These are phyloP conservation scores for Saccostrea echinata DNA, from an alignment of 1,140 invertebrate genomes.

Conservation along the genomic window DNA sequence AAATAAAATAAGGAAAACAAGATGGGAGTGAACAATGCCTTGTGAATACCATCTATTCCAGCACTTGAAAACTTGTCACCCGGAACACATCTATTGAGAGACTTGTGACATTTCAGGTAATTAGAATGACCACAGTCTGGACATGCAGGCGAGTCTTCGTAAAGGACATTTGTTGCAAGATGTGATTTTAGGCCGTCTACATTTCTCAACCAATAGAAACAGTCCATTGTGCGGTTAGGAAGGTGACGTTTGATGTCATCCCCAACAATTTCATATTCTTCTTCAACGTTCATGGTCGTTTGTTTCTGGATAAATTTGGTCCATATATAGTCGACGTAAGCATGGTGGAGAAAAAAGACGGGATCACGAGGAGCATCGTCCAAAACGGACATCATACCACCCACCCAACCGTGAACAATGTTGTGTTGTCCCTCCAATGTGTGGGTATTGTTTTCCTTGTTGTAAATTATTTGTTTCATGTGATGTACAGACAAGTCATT, in stretches of 20 bases:
- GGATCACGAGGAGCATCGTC: slow-evolving; percentile 58
- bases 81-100: neutral
- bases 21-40: no score
- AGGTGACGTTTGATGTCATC: slow-evolving; percentile 1
- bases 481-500: neutral
- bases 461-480: slow-evolving; percentile 26
- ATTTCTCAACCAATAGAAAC: no score
- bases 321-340: slow-evolving; percentile 78
- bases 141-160: slow-evolving; percentile 11
- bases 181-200: no score
- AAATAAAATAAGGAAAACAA: no score
- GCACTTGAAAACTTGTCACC: neutral
- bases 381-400: slow-evolving; percentile 59
- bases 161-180: neutral
- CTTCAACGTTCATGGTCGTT: slow-evolving; percentile 44
- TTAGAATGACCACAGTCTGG: neutral
- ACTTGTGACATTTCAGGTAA: neutral
- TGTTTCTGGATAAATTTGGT: slow-evolving; percentile 74
- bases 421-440: slow-evolving; percentile 59
- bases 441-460: slow-evolving; percentile 14
- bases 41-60: neutral
- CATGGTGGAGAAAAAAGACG: slow-evolving; percentile 70
- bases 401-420: slow-evolving; percentile 57
- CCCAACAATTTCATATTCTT: slow-evolving; percentile 57
- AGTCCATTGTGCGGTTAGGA: no score